phyloP scores from a whole-genome alignment of 2,797 vertebrate genomes.

The Neoniphon sammara region DNA sequence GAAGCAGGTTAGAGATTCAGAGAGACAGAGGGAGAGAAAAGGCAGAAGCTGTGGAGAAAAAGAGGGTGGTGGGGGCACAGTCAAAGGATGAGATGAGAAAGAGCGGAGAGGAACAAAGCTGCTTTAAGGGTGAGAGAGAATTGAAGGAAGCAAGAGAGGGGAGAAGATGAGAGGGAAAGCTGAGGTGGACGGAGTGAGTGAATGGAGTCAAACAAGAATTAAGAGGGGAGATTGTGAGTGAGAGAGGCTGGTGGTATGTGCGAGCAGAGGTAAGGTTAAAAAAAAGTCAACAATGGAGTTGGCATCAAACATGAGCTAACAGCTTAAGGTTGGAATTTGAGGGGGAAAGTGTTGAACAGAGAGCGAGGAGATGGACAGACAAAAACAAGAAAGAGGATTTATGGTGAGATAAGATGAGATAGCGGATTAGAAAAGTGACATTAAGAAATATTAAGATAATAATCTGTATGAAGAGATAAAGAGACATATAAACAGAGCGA shows the following conservation, averaged over 20 bases:
- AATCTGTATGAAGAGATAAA: background rate
- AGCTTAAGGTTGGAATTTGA: constrained; percentile 9
- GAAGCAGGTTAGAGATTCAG: background rate
- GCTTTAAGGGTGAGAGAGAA: constrained; percentile 20
- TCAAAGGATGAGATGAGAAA: background rate
- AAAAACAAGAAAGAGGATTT: background rate
- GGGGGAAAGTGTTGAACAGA: constrained; percentile 10
- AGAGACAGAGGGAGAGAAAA: background rate
- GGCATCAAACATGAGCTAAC: constrained; percentile 31
- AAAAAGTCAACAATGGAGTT: constrained; percentile 21
- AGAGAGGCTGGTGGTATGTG: constrained; percentile 31
- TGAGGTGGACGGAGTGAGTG: constrained; percentile 28
- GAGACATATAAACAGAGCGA: background rate
- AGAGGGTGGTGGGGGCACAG: background rate
- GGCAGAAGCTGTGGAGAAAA: no score
- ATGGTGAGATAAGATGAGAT: background rate
- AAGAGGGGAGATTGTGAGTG: constrained; percentile 36
- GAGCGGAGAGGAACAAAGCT: background rate
- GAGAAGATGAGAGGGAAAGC: constrained; percentile 31
- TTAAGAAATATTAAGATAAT: constrained; percentile 1
- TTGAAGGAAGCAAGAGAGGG: constrained; percentile 10
- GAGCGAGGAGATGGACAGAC: background rate
- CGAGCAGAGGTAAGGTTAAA: constrained; percentile 32
- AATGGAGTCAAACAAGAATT: background rate
- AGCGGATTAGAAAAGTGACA: constrained; percentile 1